Evolutionary conservation across 2,113 vertebrate species (phyloP).

Genomic region (Formicarius rufipectus): DNA sequence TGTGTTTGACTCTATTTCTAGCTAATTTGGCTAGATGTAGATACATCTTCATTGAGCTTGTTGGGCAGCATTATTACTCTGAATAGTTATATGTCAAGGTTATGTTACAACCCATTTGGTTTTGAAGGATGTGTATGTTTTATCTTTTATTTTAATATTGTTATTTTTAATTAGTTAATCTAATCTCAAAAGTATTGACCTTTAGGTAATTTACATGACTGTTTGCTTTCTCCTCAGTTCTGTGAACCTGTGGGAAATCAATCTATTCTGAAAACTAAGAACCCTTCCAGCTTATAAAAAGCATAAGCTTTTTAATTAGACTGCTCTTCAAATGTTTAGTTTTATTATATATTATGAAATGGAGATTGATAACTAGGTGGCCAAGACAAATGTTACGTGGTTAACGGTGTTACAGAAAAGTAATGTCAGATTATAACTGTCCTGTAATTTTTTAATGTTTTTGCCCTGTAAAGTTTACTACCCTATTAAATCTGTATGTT

Average conservation of each 20-base stretch:
- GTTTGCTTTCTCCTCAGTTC: neutral
- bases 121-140: neutral
- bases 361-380: neutral
- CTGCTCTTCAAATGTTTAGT: neutral
- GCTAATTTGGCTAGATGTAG: neutral
- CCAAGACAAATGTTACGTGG: neutral
- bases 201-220: neutral
- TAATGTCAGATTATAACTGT: conserved; percentile 4
- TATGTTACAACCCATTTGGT: neutral
- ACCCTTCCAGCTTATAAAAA: neutral
- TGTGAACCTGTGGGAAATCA: neutral
- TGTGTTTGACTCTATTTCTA: neutral
- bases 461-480: conserved; percentile 12
- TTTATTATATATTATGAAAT: neutral
- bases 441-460: conserved; percentile 26
- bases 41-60: neutral
- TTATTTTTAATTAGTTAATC: neutral
- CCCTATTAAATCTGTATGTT: conserved; percentile 10
- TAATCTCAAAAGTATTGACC: neutral
- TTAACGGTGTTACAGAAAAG: conserved; percentile 6
- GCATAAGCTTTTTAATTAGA: neutral
- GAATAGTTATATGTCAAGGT: neutral
- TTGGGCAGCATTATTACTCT: neutral
- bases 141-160: neutral
- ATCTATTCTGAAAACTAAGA: neutral